These are phyloP conservation scores for Piscicola geometra DNA, from an alignment of 2,888 invertebrate genomes.

Conservation along the genomic window DNA sequence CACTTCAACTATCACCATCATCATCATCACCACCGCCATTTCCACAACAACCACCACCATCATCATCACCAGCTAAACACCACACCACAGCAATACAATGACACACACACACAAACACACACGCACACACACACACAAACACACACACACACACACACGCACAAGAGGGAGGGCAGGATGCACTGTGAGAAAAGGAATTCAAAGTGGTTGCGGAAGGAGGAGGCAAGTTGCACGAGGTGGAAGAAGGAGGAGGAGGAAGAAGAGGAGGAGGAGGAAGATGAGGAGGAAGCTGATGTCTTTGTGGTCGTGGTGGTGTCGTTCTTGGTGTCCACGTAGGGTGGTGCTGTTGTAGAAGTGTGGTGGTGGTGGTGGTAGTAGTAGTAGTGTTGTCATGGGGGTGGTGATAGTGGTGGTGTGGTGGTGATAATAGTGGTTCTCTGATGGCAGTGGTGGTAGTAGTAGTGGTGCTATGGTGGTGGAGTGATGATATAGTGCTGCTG, in stretches of 20 bases:
- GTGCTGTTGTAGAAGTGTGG: neutral
- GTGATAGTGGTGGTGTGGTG: too few relatives aligned
- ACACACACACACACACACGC: neutral
- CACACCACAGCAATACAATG: neutral
- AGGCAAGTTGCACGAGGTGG: neutral
- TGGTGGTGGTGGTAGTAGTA: neutral
- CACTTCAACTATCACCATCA: too few relatives aligned
- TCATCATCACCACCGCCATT: too few relatives aligned
- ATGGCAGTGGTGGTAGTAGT: too few relatives aligned
- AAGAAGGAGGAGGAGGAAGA: neutral
- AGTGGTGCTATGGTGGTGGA: too few relatives aligned
- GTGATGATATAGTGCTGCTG: too few relatives aligned
- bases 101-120: neutral
- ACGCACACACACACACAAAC: neutral
- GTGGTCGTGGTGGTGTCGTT: neutral
- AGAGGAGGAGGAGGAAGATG: neutral
- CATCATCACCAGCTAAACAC: too few relatives aligned
- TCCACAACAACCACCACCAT: too few relatives aligned
- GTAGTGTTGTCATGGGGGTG: too few relatives aligned
- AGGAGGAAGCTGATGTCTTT: neutral
- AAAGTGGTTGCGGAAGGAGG: neutral
- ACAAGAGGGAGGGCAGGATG: neutral
- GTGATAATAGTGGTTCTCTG: too few relatives aligned
- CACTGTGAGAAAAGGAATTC: neutral
- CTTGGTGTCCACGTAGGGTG: neutral